phyloP scores from a whole-genome alignment of 2,797 vertebrate species.

The Rhinophrynus dorsalis region DNA sequence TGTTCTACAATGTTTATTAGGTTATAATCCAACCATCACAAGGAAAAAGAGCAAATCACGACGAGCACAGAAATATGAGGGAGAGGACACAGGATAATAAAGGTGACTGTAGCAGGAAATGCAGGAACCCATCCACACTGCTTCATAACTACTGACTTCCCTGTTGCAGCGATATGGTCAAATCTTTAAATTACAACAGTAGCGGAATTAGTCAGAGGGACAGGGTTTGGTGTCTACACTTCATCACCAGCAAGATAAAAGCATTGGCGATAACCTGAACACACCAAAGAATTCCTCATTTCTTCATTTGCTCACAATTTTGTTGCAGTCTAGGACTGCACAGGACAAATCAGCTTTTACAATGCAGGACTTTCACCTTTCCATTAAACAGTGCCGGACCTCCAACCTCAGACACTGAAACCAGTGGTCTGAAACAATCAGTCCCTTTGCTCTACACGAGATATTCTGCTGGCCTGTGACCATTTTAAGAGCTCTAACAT shows the following conservation, averaged over 20 bases:
- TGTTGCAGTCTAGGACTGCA: neutral
- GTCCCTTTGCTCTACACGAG: neutral
- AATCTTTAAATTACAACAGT: constrained; percentile 3
- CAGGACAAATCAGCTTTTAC: neutral
- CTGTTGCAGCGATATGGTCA: constrained; percentile 10
- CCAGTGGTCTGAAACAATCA: neutral
- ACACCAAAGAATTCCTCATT: neutral
- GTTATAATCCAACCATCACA: constrained; percentile 73
- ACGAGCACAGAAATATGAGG: constrained; percentile 25
- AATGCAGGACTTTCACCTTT: neutral
- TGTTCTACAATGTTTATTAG: constrained; percentile 82
- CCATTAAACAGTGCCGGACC: neutral
- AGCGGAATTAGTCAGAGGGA: neutral
- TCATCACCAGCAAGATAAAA: constrained; percentile 48
- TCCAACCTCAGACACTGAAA: neutral
- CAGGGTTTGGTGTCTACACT: constrained; percentile 44
- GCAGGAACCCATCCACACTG: neutral
- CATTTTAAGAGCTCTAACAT: constrained; percentile 11
- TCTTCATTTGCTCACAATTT: constrained; percentile 31
- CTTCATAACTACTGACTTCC: constrained; percentile 54
- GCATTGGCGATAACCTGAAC: neutral
- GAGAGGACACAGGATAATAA: constrained; percentile 12
- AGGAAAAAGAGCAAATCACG: constrained; percentile 49
- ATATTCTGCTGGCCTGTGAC: constrained; percentile 17
- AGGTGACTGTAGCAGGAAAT: constrained; percentile 10